Conservation (phyloP, 2,888 invertebrate species). For the Carabus problematicus region DNA sequence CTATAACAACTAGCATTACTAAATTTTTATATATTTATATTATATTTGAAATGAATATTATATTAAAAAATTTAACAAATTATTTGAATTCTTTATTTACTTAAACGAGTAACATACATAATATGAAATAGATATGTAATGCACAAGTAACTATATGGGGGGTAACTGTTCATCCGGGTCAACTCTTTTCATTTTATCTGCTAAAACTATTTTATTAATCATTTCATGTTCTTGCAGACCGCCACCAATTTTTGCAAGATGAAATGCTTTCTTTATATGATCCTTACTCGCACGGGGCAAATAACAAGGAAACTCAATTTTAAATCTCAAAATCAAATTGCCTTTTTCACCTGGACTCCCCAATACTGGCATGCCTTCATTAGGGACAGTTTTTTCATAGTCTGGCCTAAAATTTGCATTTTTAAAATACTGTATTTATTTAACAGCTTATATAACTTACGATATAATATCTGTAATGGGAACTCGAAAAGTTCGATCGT, state of each 20-base stretch:
- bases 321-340: constrained; percentile 73
- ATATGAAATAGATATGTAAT: too few relatives aligned
- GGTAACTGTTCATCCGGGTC: constrained; percentile 57
- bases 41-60: too few relatives aligned
- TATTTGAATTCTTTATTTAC: too few relatives aligned
- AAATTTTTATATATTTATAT: too few relatives aligned
- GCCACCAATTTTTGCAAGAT: constrained; percentile 54
- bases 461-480: constrained; percentile 75
- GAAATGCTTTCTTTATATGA: constrained; percentile 55
- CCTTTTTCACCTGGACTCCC: constrained; percentile 70
- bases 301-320: constrained; percentile 65
- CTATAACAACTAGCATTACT: too few relatives aligned
- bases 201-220: constrained; percentile 58
- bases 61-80: too few relatives aligned
- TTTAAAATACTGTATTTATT: not conserved
- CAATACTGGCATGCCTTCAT: constrained; percentile 77
- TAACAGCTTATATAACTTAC: constrained; percentile 57
- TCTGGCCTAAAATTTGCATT: constrained; percentile 61
- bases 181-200: constrained; percentile 59
- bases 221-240: constrained; percentile 54
- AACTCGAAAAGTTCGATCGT: constrained; percentile 71
- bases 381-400: constrained; percentile 72
- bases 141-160: constrained; percentile 48
- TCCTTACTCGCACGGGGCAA: constrained; percentile 61
- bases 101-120: constrained; percentile 8